phyloP scores from a whole-genome alignment of 2,113 vertebrate genomes.

The Cyanocitta stelleri region DNA sequence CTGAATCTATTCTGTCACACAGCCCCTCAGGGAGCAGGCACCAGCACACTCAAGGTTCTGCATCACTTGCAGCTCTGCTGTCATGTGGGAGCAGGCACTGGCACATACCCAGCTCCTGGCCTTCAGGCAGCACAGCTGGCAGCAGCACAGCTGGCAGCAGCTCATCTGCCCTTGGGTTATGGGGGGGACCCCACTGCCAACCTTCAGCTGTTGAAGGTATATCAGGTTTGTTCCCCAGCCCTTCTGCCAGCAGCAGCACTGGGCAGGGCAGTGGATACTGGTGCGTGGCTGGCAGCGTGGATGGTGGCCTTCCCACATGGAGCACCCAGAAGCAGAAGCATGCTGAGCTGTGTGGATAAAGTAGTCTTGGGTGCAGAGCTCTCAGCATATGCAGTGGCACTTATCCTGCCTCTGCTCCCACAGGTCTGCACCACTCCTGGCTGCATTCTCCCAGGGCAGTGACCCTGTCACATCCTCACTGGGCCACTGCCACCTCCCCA shows the following conservation, averaged over 20 bases:
- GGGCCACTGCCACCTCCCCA: not conserved
- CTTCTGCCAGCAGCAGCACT: not conserved
- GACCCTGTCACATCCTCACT: not conserved
- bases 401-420: not conserved
- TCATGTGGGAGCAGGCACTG: not conserved
- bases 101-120: not conserved
- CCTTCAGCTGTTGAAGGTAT: not conserved
- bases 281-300: accelerated
- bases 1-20: not conserved
- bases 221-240: not conserved
- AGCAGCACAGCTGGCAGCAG: not conserved
- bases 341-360: not conserved
- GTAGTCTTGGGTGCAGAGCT: not conserved
- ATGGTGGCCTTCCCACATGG: not conserved
- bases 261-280: not conserved
- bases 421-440: not conserved
- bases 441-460: not conserved
- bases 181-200: accelerated
- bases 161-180: not conserved
- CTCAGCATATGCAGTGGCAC: accelerated
- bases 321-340: not conserved
- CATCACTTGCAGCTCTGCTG: not conserved
- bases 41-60: not conserved
- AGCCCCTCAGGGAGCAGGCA: not conserved
- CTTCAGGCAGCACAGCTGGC: not conserved